phyloP scores from a whole-genome alignment of 2,888 invertebrate genomes.

The Andrena chrysosceles region DNA sequence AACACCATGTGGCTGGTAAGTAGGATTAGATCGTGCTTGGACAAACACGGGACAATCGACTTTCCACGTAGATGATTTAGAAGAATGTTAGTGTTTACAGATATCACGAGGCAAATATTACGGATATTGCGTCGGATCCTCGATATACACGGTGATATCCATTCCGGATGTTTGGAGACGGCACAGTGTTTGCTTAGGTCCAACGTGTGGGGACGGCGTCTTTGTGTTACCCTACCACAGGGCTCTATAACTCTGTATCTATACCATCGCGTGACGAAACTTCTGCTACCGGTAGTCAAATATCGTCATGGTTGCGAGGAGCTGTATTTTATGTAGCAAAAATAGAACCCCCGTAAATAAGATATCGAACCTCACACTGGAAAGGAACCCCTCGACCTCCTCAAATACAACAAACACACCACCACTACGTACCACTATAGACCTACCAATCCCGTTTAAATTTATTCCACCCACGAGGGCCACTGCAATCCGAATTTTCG shows the following conservation, averaged over 20 bases:
- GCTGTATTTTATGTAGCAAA: too few relatives aligned
- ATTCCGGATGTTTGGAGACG: not conserved
- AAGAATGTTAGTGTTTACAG: too few relatives aligned
- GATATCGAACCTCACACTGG: too few relatives aligned
- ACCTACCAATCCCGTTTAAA: not conserved
- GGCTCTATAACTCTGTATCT: not conserved
- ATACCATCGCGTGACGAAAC: not conserved
- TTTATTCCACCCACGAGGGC: not conserved
- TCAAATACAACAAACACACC: too few relatives aligned
- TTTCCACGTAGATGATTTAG: too few relatives aligned
- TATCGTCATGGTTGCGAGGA: not conserved
- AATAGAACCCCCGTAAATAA: too few relatives aligned
- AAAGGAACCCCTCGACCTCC: too few relatives aligned
- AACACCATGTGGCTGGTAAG: too few relatives aligned
- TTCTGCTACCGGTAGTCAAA: not conserved
- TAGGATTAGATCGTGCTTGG: too few relatives aligned
- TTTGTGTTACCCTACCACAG: not conserved
- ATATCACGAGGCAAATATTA: slow-evolving; percentile 3
- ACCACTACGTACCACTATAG: too few relatives aligned
- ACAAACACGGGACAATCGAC: too few relatives aligned
- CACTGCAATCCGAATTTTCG: not conserved
- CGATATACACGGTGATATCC: not conserved
- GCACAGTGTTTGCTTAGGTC: slow-evolving; percentile 36
- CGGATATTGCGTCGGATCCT: not conserved
- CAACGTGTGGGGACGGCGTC: slow-evolving; percentile 9